Base-by-base conservation (phyloP, 2,888 invertebrate genomes). In the Cephus pygmeus region DNA sequence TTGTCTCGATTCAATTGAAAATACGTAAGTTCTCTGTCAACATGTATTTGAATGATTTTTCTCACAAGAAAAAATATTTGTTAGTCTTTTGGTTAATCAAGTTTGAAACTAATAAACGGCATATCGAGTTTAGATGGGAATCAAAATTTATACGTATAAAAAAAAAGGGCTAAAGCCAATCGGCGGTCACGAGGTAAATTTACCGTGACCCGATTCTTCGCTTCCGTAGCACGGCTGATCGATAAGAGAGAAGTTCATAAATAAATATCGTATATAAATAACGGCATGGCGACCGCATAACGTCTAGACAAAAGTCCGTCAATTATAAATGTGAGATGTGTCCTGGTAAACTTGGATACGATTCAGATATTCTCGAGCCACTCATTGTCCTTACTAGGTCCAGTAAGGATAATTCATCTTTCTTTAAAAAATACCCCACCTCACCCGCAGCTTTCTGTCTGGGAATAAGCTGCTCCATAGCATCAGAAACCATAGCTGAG, bases 221-320 rank as follows among this genome's bases (percentile, higher is more conserved):
- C 71, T 81, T 73, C 69, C 79, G 82, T 81, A 75, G 56, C 69
- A 6, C 23, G 1, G 74, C 30, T n/a, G 75, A 82, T 82, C 82
- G 82, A 82, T 82, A 78, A 79, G 77, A 78, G 82, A 78, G 76
- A 79, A 82, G 75, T 81, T 79, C 73, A 77, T 78, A 77, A 78
- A 73, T 79, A 79, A 79, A 73, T 15, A n/a, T 75, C 9, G 34
- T 33, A 40, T 30, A 34, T 12, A 36, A 73, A 34, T 69, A 69
- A 76, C 23, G 30, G 31, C 71, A 33, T 31, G 15, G 31, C 71
- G 31, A 56, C 23, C 56, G 23, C 23, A 56, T 23, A 23, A 9
- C 15, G 56, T 56, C 56, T 56, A 56, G 56, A 56, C 56, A 56
- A 56, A 56, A 56, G 23, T 15, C 9, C 56, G 6, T 56, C 23